phyloP scores from a whole-genome alignment of 2,888 invertebrate species.

The Notodonta dromedarius region DNA sequence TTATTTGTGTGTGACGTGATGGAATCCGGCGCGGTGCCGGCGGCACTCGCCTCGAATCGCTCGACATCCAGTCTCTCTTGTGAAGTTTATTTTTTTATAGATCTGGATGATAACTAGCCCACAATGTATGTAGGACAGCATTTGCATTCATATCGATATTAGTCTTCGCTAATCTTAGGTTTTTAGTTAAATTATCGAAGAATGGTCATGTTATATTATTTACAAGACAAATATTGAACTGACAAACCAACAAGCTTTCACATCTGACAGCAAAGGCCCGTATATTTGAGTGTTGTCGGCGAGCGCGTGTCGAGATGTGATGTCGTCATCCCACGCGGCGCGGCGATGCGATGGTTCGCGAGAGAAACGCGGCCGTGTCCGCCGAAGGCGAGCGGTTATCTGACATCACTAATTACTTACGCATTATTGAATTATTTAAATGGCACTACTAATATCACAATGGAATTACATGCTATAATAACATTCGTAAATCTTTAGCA shows the following conservation, averaged over 20 bases:
- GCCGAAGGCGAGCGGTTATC: neutral
- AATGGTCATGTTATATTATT: no score
- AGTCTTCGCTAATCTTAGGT: no score
- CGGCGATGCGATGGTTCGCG: neutral
- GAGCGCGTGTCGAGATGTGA: neutral
- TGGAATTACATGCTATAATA: no score
- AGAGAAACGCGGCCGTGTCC: neutral
- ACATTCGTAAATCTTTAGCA: no score
- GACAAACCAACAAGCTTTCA: no score
- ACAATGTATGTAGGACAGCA: neutral
- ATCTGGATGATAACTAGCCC: neutral
- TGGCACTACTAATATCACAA: neutral
- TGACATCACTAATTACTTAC: constrained; percentile 1
- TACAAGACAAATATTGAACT: no score
- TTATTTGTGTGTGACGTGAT: constrained; percentile 28
- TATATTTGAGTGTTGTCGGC: constrained; percentile 1
- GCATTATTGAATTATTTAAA: neutral
- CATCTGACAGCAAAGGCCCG: neutral
- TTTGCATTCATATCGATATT: neutral
- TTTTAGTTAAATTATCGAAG: no score
- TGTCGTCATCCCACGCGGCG: neutral
- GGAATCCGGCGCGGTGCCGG: constrained; percentile 33
- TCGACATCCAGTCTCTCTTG: neutral
- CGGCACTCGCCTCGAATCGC: constrained; percentile 3
- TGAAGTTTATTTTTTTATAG: neutral